phyloP scores from a whole-genome alignment of 2,888 invertebrate species.

The Parochlus steinenii region DNA sequence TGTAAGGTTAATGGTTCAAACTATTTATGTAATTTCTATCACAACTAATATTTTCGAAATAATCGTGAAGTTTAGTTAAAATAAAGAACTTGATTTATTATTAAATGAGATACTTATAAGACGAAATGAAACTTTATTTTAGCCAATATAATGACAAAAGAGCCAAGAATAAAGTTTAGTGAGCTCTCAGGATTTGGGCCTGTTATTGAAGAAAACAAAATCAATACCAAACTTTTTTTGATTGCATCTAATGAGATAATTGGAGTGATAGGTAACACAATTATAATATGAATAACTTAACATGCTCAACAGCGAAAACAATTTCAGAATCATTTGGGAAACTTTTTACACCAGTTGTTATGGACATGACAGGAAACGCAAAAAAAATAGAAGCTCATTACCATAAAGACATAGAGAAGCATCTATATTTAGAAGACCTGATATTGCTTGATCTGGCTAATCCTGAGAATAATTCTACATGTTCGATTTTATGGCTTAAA shows the following conservation, averaged over 20 bases:
- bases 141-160: neutral
- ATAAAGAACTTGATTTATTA: too few relatives aligned
- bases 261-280: constrained; percentile 41
- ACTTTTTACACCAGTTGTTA: constrained; percentile 53
- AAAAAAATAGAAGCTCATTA: constrained; percentile 37
- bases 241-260: constrained; percentile 43
- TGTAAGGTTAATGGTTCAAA: too few relatives aligned
- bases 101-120: too few relatives aligned
- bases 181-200: constrained; percentile 34
- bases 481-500: constrained; percentile 58
- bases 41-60: too few relatives aligned
- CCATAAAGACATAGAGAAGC: constrained; percentile 32
- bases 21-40: too few relatives aligned
- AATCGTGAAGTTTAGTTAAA: too few relatives aligned
- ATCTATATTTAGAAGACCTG: constrained; percentile 49
- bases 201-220: constrained; percentile 32
- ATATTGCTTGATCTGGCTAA: constrained; percentile 41
- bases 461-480: constrained; percentile 35
- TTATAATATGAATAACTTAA: constrained; percentile 2
- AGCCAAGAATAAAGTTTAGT: constrained; percentile 23
- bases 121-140: too few relatives aligned
- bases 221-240: constrained; percentile 42
- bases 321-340: constrained; percentile 55
- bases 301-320: neutral
- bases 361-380: constrained; percentile 63